Conservation (phyloP, 2,797 vertebrate species). For the Schizothorax lantsangensis region DNA sequence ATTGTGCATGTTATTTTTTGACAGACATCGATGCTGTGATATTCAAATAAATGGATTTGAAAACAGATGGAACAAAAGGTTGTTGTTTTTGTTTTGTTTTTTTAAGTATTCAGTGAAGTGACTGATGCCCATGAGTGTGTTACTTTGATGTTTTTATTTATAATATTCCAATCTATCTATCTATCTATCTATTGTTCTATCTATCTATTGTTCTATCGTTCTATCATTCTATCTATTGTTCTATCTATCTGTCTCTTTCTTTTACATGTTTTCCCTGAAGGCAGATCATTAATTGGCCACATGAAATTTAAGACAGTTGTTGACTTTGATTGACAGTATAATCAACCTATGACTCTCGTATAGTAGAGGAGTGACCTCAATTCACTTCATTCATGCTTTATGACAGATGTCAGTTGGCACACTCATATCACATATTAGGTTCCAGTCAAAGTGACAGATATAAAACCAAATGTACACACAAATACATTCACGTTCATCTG, state of each 20-base stretch:
- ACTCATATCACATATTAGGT: neutral
- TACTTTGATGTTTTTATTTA: no score
- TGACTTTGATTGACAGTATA: slow-evolving; percentile 28
- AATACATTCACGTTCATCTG: neutral
- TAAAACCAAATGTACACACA: neutral
- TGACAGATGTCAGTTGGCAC: slow-evolving; percentile 28
- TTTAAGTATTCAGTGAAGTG: neutral
- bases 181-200: neutral
- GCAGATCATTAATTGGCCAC: neutral
- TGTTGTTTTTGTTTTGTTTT: neutral
- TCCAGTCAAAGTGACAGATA: slow-evolving; percentile 18
- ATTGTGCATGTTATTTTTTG: neutral
- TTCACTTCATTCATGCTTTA: slow-evolving; percentile 16
- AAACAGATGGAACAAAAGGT: no score
- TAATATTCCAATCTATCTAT: no score
- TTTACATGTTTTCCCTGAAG: slow-evolving; percentile 2
- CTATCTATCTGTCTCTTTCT: neutral
- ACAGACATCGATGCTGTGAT: neutral
- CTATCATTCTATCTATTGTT: neutral
- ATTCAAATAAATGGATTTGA: neutral
- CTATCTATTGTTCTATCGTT: neutral
- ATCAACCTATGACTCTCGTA: slow-evolving; percentile 13
- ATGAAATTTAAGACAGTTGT: slow-evolving; percentile 1
- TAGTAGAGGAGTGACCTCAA: slow-evolving; percentile 2
- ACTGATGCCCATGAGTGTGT: neutral